Evolutionary conservation across 2,113 vertebrate species (phyloP), one percentile per base, ranked within the genome.

Genomic region (Dasyornis broadbenti): DNA sequence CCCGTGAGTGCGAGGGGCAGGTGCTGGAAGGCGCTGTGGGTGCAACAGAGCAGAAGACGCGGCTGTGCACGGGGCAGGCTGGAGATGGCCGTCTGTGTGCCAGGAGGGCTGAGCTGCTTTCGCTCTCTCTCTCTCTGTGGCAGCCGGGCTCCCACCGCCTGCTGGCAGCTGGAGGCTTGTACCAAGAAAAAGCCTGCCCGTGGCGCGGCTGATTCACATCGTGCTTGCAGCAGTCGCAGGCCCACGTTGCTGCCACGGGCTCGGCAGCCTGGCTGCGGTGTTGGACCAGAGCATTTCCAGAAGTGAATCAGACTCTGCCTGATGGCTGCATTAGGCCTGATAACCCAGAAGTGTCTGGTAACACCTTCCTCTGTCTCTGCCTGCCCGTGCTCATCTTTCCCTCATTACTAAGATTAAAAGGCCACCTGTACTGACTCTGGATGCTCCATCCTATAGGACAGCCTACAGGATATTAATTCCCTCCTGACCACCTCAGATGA

Each of bases 1-100:
- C 11, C 4, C 0, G 0, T 0, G 8, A 10, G n/a, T 13, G 59
- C 0, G 0, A 37, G 56, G 50, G 27, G 37, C 71, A 30, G 66
- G 13, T 11, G 3, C 70, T 64, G 19, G 0, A 35, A 13, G 40
- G 7, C 10, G 4, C 54, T 45, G 94, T 6, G 71, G 54, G 71
- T 33, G 85, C 73, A 53, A 81, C 28, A 66, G 82, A 54, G 64
- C 57, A 22, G 9, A 72, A n/a, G n/a, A 4, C 8, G 19, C 3
- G 4, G 4, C 66, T 49, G 47, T 14, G 31, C 76, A 8, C n/a
- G 7, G 84, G 16, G 44, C 42, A 31, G 31, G 49, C 23, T 33
- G 76, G 80, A 39, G 76, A 39, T 15, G 64, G 57, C 2, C 3
- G 47, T 22, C 47, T 47, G 54, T 63, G 77, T 88, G 70, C 24